These are phyloP conservation scores for Corythornis vintsioides DNA, from an alignment of 2,113 vertebrate species.

Conservation along the genomic window DNA sequence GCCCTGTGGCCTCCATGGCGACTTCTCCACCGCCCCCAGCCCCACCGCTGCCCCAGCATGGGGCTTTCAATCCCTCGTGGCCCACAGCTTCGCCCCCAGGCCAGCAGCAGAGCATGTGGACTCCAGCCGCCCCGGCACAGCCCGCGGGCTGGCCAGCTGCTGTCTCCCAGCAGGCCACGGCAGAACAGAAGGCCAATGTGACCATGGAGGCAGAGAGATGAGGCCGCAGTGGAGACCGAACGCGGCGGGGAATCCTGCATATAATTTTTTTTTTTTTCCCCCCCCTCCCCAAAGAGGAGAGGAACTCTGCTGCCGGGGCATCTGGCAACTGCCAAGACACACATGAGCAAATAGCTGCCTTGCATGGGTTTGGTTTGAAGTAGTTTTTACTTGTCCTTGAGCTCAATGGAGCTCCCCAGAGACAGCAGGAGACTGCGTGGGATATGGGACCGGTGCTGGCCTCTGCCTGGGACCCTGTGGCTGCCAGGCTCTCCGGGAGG, in stretches of 20 bases:
- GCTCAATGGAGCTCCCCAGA: slow-evolving; percentile 64
- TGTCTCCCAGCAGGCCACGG: slow-evolving; percentile 79
- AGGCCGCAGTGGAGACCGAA: slow-evolving; percentile 69
- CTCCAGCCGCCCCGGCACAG: slow-evolving; percentile 83
- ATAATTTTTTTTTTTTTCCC: not conserved
- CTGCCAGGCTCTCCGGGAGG: not conserved
- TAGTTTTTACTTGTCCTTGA: slow-evolving; percentile 65
- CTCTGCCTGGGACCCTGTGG: not conserved
- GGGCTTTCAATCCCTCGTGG: slow-evolving; percentile 81
- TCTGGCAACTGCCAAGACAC: slow-evolving; percentile 31
- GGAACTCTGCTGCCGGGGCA: slow-evolving; percentile 47
- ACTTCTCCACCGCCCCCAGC: slow-evolving; percentile 86
- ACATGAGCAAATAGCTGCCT: slow-evolving; percentile 54
- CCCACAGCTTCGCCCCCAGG: slow-evolving; percentile 84
- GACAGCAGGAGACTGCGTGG: slow-evolving; percentile 53
- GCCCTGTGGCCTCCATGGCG: slow-evolving; percentile 82
- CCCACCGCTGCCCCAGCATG: slow-evolving; percentile 77
- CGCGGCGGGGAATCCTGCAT: slow-evolving; percentile 55
- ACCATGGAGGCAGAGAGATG: slow-evolving; percentile 98
- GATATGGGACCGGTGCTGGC: not conserved
- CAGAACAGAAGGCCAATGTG: slow-evolving; percentile 90
- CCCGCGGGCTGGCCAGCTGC: slow-evolving; percentile 85
- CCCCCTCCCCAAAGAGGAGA: slow-evolving; percentile 28
- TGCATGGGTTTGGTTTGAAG: slow-evolving; percentile 73
- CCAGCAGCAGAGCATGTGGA: slow-evolving; percentile 86